Evolutionary conservation across 1,140 invertebrate genomes (phyloP).

Genomic region (Achatina immaculata): DNA sequence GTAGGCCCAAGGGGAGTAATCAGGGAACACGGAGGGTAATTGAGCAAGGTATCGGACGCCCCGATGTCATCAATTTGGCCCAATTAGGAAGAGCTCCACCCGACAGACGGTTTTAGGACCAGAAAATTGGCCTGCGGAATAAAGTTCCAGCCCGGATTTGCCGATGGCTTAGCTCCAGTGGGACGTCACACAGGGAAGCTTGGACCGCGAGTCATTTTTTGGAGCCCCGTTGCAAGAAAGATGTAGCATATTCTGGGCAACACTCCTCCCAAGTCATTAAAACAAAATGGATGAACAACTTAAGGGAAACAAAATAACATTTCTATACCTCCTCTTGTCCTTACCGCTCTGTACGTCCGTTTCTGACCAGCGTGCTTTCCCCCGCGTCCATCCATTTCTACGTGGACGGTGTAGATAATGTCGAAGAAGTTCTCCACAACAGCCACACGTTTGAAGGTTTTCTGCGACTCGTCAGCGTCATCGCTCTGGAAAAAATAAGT

Average conservation of each 20-base stretch:
- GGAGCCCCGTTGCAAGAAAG: too few relatives aligned
- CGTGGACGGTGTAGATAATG: conserved; percentile 95
- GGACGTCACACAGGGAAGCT: not conserved
- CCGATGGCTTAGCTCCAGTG: conserved; percentile 11
- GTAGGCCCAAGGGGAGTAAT: conserved; percentile 37
- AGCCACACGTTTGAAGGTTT: conserved; percentile 87
- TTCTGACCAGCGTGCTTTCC: conserved; percentile 97
- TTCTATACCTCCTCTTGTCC: conserved; percentile 59
- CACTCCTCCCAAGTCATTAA: too few relatives aligned
- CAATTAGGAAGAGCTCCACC: conserved; percentile 34
- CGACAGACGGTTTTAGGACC: conserved; percentile 23
- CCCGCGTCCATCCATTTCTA: conserved; percentile 85
- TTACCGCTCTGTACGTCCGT: conserved; percentile 93
- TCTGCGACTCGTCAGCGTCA: conserved; percentile 57
- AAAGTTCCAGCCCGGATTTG: conserved; percentile 32
- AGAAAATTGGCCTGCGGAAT: conserved; percentile 37
- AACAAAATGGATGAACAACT: not conserved
- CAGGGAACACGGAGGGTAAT: conserved; percentile 30
- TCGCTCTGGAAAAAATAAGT: conserved; percentile 46
- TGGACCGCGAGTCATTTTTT: conserved; percentile 1
- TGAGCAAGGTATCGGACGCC: conserved; percentile 32
- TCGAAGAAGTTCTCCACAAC: conserved; percentile 97
- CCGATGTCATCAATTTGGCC: conserved; percentile 38
- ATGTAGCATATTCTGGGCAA: too few relatives aligned
- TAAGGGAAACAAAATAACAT: not conserved